These are phyloP conservation scores for Paracentrotus lividus DNA, from an alignment of 53 echinoderm and acorn worm genomes.

Conservation along the genomic window DNA sequence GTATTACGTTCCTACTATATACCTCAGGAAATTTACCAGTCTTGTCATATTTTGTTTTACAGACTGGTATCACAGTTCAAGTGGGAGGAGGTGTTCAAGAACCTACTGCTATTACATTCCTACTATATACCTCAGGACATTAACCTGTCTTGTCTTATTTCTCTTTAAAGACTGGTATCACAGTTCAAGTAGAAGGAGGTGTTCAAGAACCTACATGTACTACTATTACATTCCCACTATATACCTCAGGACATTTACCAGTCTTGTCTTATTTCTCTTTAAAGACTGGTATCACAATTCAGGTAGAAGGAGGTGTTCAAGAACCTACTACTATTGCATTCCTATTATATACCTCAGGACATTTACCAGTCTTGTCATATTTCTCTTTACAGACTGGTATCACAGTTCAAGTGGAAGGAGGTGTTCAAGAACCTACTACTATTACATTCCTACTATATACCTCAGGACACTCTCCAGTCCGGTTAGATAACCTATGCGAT, in stretches of 20 bases:
- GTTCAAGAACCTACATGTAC: conserved; percentile 93
- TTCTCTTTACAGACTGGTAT: conserved; percentile 85
- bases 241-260: conserved; percentile 75
- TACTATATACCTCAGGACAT: conserved; percentile 79
- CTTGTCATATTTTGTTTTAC: conserved; percentile 43
- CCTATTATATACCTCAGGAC: conserved; percentile 77
- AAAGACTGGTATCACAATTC: conserved; percentile 92
- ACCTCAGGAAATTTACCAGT: conserved; percentile 79
- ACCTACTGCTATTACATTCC: conserved; percentile 88
- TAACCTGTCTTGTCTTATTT: conserved; percentile 26
- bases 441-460: conserved; percentile 84
- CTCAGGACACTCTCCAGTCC: conserved; percentile 85
- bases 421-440: conserved; percentile 89
- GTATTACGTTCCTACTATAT: conserved; percentile 82
- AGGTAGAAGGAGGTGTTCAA: conserved; percentile 91
- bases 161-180: conserved; percentile 87
- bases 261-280: conserved; percentile 63
- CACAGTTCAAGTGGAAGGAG: conserved; percentile 93
- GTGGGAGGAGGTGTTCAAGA: conserved; percentile 94
- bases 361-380: conserved; percentile 77
- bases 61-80: conserved; percentile 95
- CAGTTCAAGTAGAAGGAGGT: conserved; percentile 94
- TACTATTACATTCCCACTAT: conserved; percentile 81
- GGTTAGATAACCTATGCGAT: conserved; percentile 96
- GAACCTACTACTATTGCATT: conserved; percentile 91